Evolutionary conservation across 2,113 vertebrate species (phyloP), one percentile per base, ranked within the genome.

Genomic region (Ariopsis seemanni): DNA sequence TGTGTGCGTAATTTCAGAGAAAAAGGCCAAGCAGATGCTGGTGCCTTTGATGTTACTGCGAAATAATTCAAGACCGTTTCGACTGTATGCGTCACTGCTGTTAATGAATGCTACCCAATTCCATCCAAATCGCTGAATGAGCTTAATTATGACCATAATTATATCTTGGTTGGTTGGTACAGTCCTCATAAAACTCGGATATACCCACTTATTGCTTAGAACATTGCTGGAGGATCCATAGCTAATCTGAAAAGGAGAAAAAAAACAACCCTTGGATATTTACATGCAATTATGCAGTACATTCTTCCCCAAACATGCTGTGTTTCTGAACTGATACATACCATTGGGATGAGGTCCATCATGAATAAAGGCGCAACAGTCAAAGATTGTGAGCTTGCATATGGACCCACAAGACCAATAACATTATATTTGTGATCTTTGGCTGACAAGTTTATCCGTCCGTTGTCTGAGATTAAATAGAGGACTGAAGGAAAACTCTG

Each of bases 161-260:
- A 95, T 90, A 18, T 94, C 85, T 85, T 86, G 82, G 79, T 96
- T 96, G 0, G 95, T 94, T 88, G 95, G 94, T 12, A 96, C 92
- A 4, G 96, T 97, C 77, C 95, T 93, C 8, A 97, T 87, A 85
- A 97, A 97, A 0, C 96, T 97, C 0, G 97, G 95, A 85, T 93
- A 97, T 62, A 82, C 14, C 0, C 2, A 7, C 90, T 95, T 97
- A 12, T 42, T 7, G 25, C 95, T 95, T 71, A 97, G 93, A 0
- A 0, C n/a, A 11, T 85, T 91, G 4, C 91, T 91, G n/a, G 94
- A 90, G 57, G 97, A 95, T 89, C 93, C 93, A 0, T 96, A 96
- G 92, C 94, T 97, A 69, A 97, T 91, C 97, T 97, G 95, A 25
- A 65, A 0, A 14, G 0, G 20, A 57, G 48, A 42, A 88, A 4